A percentile compares a stretch with the other conserved stretches of the same genome.
These are phyloP conservation scores for Pogonognathellus flavescens DNA, from an alignment of 1,140 invertebrate species.

Conservation along the genomic window DNA sequence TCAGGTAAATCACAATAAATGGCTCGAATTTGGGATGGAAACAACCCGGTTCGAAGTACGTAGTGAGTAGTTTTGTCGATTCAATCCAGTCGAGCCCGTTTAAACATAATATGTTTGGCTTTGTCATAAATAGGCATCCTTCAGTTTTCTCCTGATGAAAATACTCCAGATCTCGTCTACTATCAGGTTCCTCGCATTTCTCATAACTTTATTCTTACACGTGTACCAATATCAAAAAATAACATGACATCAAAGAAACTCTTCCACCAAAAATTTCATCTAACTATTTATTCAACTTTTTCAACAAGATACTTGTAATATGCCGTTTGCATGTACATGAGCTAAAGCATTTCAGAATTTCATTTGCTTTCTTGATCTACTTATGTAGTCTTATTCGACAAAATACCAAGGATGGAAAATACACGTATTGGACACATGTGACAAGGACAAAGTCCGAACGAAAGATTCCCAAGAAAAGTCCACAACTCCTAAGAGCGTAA, in stretches of 20 bases:
- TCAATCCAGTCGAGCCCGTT: no score
- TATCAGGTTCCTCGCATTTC: slow-evolving; percentile 79
- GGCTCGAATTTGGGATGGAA: not conserved
- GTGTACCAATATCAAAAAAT: not conserved
- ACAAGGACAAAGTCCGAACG: slow-evolving; percentile 35
- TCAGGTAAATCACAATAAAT: slow-evolving; percentile 74
- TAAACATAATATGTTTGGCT: no score
- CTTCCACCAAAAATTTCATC: no score
- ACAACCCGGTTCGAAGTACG: not conserved
- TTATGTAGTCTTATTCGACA: slow-evolving; percentile 79
- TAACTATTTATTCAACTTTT: no score
- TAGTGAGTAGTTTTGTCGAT: not conserved
- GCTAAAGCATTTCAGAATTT: slow-evolving; percentile 15
- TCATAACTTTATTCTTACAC: not conserved
- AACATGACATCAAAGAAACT: no score
- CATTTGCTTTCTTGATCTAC: slow-evolving; percentile 6
- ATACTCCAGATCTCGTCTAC: slow-evolving; percentile 91
- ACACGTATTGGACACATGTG: slow-evolving; percentile 86
- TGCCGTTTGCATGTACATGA: not conserved
- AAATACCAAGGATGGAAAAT: slow-evolving; percentile 96
- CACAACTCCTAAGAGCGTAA: slow-evolving; percentile 27
- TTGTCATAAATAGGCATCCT: slow-evolving; percentile 73
- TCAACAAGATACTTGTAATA: not conserved
- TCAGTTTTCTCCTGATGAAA: slow-evolving; percentile 87
- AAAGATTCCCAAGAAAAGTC: slow-evolving; percentile 19